These are phyloP conservation scores for Zaprionus taronus DNA, from an alignment of 1,140 invertebrate species.

Conservation along the genomic window DNA sequence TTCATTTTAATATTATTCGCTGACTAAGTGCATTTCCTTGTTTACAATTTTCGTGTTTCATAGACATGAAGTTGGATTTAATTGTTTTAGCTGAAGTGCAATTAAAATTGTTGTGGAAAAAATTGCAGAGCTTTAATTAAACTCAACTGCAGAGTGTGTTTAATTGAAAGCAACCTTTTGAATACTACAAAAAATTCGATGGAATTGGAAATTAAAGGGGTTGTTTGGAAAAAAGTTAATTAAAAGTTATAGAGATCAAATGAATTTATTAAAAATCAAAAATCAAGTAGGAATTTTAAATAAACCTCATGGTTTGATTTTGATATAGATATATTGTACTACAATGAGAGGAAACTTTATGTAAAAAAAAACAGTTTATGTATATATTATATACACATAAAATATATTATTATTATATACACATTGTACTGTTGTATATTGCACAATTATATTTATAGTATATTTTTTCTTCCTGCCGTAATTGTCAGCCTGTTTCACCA, in stretches of 20 bases:
- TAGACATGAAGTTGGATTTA: background rate
- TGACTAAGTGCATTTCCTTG: slow-evolving; percentile 6
- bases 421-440: too few species aligned
- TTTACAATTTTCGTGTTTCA: background rate
- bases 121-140: background rate
- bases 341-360: too few species aligned
- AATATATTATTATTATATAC: too few species aligned
- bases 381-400: too few species aligned
- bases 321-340: too few species aligned
- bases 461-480: background rate
- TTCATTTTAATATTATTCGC: background rate
- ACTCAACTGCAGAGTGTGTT: background rate
- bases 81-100: background rate
- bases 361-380: too few species aligned
- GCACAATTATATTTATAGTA: too few species aligned
- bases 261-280: too few species aligned
- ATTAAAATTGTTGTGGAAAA: background rate
- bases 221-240: background rate
- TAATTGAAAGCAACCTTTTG: background rate
- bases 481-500: background rate
- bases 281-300: too few species aligned
- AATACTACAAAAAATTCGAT: background rate
- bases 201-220: background rate
- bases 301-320: too few species aligned
- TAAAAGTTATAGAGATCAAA: too few species aligned